A percentile compares a stretch with the other conserved stretches of the same genome.
These are phyloP conservation scores for Paradoxurus hermaphroditus DNA, from an alignment of 2,113 vertebrate species.

Conservation along the genomic window DNA sequence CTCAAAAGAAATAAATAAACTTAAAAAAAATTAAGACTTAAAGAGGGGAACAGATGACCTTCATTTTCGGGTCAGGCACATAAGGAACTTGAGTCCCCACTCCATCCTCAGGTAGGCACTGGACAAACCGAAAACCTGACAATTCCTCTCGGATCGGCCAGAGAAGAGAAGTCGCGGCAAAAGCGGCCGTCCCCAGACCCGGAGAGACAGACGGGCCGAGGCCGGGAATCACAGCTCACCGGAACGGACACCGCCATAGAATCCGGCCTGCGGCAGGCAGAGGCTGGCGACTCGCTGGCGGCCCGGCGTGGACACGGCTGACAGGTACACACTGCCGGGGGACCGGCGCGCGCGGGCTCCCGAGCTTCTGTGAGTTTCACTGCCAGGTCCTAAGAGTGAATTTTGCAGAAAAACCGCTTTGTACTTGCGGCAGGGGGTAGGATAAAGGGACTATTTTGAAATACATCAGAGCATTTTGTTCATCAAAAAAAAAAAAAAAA, in stretches of 20 bases:
- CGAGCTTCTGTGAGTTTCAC: no score
- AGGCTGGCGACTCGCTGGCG: background rate
- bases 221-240: background rate
- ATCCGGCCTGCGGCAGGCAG: background rate
- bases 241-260: background rate
- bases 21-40: no score
- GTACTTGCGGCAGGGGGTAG: background rate
- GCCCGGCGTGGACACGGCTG: background rate
- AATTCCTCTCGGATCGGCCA: background rate
- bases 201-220: background rate
- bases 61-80: background rate
- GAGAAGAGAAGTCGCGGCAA: background rate
- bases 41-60: background rate
- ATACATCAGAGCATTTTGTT: background rate
- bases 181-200: background rate
- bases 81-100: background rate
- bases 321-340: no score
- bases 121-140: background rate
- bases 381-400: background rate
- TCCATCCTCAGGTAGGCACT: background rate
- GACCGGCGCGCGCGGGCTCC: fast-evolving
- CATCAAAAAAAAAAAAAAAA: background rate
- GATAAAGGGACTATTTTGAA: background rate
- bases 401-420: background rate
- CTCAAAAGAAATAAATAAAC: no score